These are phyloP conservation scores for Loris lydekkerianus DNA, from an alignment of 2,797 vertebrate genomes.

Conservation along the genomic window DNA sequence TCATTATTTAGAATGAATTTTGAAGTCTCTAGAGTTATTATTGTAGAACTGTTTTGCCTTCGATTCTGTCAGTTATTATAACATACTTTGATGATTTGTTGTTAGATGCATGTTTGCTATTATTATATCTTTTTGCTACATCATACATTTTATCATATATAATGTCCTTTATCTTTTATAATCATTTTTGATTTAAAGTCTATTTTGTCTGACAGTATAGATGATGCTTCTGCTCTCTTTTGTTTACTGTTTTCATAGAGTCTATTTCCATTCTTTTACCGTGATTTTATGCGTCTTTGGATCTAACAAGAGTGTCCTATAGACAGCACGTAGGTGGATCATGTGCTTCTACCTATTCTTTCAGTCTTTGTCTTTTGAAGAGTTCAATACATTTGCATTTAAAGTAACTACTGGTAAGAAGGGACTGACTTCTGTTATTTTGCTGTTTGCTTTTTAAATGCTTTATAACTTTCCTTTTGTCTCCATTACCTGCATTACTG, in stretches of 20 bases:
- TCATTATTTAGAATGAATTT: background rate
- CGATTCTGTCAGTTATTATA: background rate
- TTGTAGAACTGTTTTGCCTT: background rate
- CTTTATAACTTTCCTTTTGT: background rate
- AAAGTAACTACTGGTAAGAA: background rate
- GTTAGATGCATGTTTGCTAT: background rate
- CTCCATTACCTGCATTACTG: background rate
- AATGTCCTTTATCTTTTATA: background rate
- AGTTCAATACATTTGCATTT: background rate
- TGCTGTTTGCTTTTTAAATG: background rate
- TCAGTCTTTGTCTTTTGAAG: background rate
- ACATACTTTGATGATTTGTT: background rate
- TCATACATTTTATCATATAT: background rate
- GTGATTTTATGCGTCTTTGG: background rate
- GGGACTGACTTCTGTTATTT: background rate
- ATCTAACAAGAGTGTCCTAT: background rate
- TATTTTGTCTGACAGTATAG: background rate
- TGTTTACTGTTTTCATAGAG: background rate
- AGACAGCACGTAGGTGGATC: background rate
- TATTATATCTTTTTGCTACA: background rate
- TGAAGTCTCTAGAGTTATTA: background rate
- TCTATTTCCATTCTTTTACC: background rate
- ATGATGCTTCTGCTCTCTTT: background rate
- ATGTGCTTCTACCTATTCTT: background rate
- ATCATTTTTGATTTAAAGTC: background rate